Evolutionary conservation across 2,888 invertebrate genomes (phyloP).

Genomic region (Pristionchus fissidentatus): DNA sequence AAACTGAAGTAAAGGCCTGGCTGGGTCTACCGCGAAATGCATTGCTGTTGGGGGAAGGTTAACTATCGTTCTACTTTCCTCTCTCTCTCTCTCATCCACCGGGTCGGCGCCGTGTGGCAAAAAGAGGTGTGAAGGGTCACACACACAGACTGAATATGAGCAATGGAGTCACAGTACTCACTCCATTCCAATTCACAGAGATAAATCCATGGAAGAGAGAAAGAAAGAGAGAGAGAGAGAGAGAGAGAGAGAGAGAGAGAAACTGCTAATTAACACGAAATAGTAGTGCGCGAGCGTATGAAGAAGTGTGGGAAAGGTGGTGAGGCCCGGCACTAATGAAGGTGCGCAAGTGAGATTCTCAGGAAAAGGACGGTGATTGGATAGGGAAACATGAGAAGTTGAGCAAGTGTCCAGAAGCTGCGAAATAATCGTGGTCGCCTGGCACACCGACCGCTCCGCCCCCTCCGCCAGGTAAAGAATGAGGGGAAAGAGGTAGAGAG

Average conservation of each 20-base stretch:
- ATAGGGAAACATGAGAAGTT: no score
- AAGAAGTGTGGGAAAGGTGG: constrained; percentile 35
- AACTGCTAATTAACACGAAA: constrained; percentile 3
- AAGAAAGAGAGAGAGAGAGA: no score
- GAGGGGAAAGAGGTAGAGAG: background rate
- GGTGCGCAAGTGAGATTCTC: no score
- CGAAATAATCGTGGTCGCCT: no score
- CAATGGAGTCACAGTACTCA: background rate
- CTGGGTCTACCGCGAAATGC: no score
- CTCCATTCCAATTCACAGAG: no score
- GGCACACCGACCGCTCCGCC: no score
- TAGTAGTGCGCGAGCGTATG: background rate
- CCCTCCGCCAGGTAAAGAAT: background rate
- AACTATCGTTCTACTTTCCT: constrained; percentile 27
- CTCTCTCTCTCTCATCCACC: background rate
- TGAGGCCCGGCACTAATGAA: constrained; percentile 31
- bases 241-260: background rate
- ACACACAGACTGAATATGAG: background rate
- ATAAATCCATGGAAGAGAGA: no score
- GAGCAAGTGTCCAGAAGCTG: no score
- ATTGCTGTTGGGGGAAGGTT: no score
- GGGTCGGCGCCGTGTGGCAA: constrained; percentile 21
- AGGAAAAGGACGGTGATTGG: no score
- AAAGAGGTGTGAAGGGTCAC: constrained; percentile 34
- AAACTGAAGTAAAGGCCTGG: no score